These are phyloP conservation scores for Parnassius orleans DNA, from an alignment of 2,888 invertebrate species.

Conservation along the genomic window DNA sequence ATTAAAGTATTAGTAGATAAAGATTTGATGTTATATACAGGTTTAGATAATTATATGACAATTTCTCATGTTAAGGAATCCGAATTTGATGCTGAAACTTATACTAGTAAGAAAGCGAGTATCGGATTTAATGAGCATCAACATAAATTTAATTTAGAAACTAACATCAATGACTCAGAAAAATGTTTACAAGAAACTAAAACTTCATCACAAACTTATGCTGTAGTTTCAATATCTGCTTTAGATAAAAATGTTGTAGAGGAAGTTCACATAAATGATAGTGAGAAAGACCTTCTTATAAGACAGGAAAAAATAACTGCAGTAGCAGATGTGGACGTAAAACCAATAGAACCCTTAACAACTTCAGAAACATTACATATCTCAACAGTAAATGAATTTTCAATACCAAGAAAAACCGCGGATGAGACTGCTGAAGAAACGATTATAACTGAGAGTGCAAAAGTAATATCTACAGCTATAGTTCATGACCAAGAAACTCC, in stretches of 20 bases:
- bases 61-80: conserved; percentile 85
- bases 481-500: conserved; percentile 84
- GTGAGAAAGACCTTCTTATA: conserved; percentile 79
- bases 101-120: conserved; percentile 78
- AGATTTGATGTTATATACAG: conserved; percentile 66
- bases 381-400: conserved; percentile 73
- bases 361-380: conserved; percentile 76
- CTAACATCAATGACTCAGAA: conserved; percentile 83
- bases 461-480: conserved; percentile 81
- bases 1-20: conserved; percentile 51
- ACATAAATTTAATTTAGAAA: conserved; percentile 81
- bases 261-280: conserved; percentile 83
- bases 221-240: conserved; percentile 72
- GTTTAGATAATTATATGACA: conserved; percentile 81
- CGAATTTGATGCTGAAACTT: conserved; percentile 71
- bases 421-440: conserved; percentile 60
- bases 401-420: conserved; percentile 72
- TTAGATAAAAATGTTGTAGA: conserved; percentile 82
- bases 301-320: conserved; percentile 74
- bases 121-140: conserved; percentile 82
- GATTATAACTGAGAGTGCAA: conserved; percentile 83
- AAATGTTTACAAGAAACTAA: conserved; percentile 66
- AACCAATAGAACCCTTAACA: conserved; percentile 81
- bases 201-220: conserved; percentile 61
- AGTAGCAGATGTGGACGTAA: conserved; percentile 81